These are phyloP conservation scores for Isaurus tuberculatus DNA, from an alignment of 92 coral and sea anemone genomes.

Conservation along the genomic window DNA sequence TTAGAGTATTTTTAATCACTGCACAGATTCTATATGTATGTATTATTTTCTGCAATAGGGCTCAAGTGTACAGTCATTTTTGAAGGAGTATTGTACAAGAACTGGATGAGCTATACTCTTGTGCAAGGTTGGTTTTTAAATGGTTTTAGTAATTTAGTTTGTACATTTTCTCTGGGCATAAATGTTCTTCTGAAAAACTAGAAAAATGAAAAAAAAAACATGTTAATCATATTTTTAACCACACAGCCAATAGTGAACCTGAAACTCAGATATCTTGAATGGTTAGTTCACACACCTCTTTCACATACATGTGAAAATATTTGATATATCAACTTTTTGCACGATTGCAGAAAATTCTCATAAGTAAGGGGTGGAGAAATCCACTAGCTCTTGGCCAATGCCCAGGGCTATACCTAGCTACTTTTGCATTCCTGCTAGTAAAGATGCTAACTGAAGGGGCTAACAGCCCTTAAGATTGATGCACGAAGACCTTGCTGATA, in stretches of 20 bases:
- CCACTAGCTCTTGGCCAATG: background rate
- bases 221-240: too few relatives aligned
- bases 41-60: background rate
- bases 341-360: background rate
- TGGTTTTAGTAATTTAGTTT: slow-evolving; percentile 1
- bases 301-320: background rate
- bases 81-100: background rate
- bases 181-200: background rate
- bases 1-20: too few relatives aligned
- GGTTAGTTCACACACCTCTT: background rate
- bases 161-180: background rate
- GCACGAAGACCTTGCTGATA: too few relatives aligned
- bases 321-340: background rate
- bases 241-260: background rate
- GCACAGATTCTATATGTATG: background rate
- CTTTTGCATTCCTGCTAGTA: too few relatives aligned
- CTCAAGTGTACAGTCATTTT: background rate
- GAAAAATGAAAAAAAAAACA: background rate
- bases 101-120: background rate
- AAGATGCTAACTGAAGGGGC: too few relatives aligned
- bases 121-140: background rate
- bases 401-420: too few relatives aligned
- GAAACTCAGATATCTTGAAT: background rate
- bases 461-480: too few relatives aligned
- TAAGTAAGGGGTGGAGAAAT: background rate